Evolutionary conservation across 2,888 invertebrate genomes (phyloP).

Genomic region (Amphipyra tragopoginis): DNA sequence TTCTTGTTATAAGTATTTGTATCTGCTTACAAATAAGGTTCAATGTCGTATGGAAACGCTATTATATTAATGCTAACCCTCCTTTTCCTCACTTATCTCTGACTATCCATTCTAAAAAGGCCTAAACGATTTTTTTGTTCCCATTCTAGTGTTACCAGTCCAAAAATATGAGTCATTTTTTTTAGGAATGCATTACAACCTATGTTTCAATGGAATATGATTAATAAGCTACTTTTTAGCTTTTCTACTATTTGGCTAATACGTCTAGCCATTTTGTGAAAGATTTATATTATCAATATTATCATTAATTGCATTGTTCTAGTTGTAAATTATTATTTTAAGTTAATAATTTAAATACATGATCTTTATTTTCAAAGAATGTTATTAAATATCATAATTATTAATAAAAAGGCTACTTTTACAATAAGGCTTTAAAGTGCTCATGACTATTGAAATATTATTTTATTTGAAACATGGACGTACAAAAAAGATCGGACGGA

Average conservation of each 20-base stretch:
- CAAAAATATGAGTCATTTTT: slow-evolving; percentile 61
- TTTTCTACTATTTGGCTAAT: too few relatives aligned
- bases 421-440: background rate
- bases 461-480: too few relatives aligned
- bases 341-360: background rate
- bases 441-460: background rate
- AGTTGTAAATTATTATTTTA: slow-evolving; percentile 1
- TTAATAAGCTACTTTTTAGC: background rate
- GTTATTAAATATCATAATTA: background rate
- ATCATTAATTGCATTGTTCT: slow-evolving; percentile 3
- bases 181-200: slow-evolving; percentile 67
- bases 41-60: slow-evolving; percentile 12
- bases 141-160: slow-evolving; percentile 43
- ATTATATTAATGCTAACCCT: slow-evolving; percentile 19
- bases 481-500: too few relatives aligned
- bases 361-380: background rate
- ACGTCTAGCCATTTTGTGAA: slow-evolving; percentile 1
- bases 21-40: slow-evolving; percentile 13
- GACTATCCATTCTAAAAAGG: slow-evolving; percentile 19
- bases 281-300: too few relatives aligned
- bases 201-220: slow-evolving; percentile 24
- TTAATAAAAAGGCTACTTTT: background rate
- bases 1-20: background rate
- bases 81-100: slow-evolving; percentile 6
- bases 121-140: slow-evolving; percentile 24